These are phyloP conservation scores for Chloropsis cyanopogon DNA, from an alignment of 2,113 vertebrate species.

Conservation along the genomic window DNA sequence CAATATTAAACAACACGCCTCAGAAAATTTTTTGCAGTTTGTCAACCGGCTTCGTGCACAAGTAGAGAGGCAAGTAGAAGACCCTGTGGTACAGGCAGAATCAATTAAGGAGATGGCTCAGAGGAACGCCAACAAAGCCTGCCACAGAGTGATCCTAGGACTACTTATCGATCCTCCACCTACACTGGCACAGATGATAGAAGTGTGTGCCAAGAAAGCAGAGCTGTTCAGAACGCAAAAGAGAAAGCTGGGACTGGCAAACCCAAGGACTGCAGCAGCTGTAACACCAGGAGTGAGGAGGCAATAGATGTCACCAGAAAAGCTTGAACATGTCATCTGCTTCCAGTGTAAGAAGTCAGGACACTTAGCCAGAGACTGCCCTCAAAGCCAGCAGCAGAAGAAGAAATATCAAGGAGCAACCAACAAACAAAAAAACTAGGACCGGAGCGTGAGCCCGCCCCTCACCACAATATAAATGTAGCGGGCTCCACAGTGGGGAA, in stretches of 20 bases:
- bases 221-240: neutral
- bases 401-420: neutral
- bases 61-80: neutral
- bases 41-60: too few species aligned
- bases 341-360: neutral
- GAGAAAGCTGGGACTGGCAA: neutral
- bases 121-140: neutral
- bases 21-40: too few species aligned
- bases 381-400: neutral
- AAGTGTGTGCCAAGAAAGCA: neutral
- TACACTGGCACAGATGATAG: neutral
- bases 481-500: neutral
- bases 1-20: too few species aligned
- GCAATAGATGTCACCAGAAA: neutral
- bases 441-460: accelerated
- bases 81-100: neutral
- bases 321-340: neutral
- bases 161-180: neutral
- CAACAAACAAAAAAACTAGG: neutral
- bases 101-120: neutral
- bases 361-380: neutral
- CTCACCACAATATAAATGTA: neutral
- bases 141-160: neutral
- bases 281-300: neutral
- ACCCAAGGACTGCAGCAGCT: neutral